Conservation (phyloP, 2,113 vertebrate species). For the Galbula dea region DNA sequence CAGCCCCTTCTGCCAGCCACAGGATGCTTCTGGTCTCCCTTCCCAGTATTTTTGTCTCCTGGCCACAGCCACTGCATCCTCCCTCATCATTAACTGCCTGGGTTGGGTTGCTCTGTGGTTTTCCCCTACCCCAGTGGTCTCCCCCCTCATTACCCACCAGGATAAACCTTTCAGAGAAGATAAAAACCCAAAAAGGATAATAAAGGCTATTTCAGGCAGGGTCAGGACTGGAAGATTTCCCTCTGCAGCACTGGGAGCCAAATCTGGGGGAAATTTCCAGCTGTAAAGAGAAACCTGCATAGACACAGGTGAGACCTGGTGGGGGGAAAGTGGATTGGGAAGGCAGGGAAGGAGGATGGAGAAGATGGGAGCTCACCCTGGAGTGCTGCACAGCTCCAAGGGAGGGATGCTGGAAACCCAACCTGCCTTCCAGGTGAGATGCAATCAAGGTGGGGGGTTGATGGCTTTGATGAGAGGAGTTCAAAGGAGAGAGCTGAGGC, state of each 20-base stretch:
- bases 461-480: neutral
- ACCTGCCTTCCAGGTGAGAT: rapidly evolving
- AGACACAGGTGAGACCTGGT: rapidly evolving
- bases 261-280: neutral
- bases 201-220: neutral
- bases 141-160: neutral
- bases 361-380: rapidly evolving
- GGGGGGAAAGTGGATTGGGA: rapidly evolving
- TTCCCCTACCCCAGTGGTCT: neutral
- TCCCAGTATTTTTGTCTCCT: neutral
- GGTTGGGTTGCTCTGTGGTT: neutral
- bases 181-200: rapidly evolving
- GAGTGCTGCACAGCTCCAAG: rapidly evolving
- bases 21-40: neutral
- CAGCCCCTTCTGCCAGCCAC: neutral
- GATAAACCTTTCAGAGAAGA: neutral
- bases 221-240: neutral
- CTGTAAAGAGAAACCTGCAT: neutral
- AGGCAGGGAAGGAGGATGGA: neutral
- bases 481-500: rapidly evolving
- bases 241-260: rapidly evolving
- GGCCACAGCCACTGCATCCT: neutral
- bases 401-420: neutral
- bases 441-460: neutral
- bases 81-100: neutral